Percentiles rank a stretch among this genome's conserved stretches.
Evolutionary conservation across 1,140 invertebrate genomes (phyloP).

Genomic region (Drosophila suzukii): DNA sequence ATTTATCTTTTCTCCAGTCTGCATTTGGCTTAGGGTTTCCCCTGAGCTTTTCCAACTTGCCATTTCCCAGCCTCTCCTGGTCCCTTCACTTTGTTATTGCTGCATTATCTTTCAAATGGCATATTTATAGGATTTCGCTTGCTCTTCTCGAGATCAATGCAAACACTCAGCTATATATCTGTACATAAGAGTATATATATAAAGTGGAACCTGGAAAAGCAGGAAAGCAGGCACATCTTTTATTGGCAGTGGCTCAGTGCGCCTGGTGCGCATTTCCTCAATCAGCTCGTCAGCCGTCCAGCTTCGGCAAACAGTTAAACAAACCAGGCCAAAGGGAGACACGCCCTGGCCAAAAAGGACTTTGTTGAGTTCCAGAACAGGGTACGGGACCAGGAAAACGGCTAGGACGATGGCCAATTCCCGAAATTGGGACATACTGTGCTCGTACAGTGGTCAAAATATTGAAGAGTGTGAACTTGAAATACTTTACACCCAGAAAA

Average conservation of each 20-base stretch:
- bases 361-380: background rate
- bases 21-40: slow-evolving; percentile 39
- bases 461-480: background rate
- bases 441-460: background rate
- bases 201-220: background rate
- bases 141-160: slow-evolving; percentile 48
- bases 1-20: slow-evolving; percentile 69
- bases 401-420: background rate
- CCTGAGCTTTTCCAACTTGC: background rate
- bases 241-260: slow-evolving; percentile 80
- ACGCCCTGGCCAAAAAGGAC: slow-evolving; percentile 3
- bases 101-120: slow-evolving; percentile 84
- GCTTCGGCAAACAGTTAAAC: slow-evolving; percentile 66
- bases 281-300: slow-evolving; percentile 66
- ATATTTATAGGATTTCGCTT: slow-evolving; percentile 81
- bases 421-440: slow-evolving; percentile 5
- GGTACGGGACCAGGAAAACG: background rate
- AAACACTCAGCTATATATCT: slow-evolving; percentile 6
- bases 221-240: slow-evolving; percentile 50
- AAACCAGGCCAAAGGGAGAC: slow-evolving; percentile 42
- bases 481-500: too few relatives aligned
- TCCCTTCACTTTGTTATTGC: slow-evolving; percentile 74
- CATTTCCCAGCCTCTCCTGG: slow-evolving; percentile 7
- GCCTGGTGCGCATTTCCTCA: slow-evolving; percentile 80
- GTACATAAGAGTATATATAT: slow-evolving; percentile 3